Conservation (phyloP, 2,113 vertebrate genomes). For the Cheilinus undulatus region DNA sequence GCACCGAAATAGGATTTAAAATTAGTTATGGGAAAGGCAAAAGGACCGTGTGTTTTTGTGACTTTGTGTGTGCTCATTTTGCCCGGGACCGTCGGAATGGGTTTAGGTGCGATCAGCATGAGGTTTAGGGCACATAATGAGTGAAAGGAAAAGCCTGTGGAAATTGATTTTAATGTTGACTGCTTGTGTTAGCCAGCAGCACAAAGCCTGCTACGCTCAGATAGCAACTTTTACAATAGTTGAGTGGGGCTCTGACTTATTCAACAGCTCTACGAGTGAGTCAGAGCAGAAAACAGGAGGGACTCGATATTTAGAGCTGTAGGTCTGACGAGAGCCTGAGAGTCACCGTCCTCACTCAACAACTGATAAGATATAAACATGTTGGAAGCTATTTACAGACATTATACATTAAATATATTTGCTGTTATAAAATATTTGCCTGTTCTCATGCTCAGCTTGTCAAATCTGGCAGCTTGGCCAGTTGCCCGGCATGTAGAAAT, state of each 20-base stretch:
- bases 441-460: background rate
- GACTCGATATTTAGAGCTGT: slow-evolving; percentile 52
- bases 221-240: slow-evolving; percentile 40
- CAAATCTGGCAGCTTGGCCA: background rate
- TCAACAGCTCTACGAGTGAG: slow-evolving; percentile 26
- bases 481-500: background rate
- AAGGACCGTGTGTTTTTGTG: slow-evolving; percentile 31
- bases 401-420: background rate
- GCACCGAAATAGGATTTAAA: slow-evolving; percentile 51
- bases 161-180: slow-evolving; percentile 74
- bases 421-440: no score
- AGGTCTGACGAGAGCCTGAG: slow-evolving; percentile 16
- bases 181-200: slow-evolving; percentile 50
- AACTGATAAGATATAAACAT: background rate
- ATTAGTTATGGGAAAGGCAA: slow-evolving; percentile 45
- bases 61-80: slow-evolving; percentile 5
- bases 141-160: slow-evolving; percentile 48
- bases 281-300: slow-evolving; percentile 19
- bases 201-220: slow-evolving; percentile 42
- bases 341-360: background rate
- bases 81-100: slow-evolving; percentile 26
- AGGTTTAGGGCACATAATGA: slow-evolving; percentile 50
- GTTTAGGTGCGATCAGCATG: slow-evolving; percentile 54
- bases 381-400: background rate
- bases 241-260: slow-evolving; percentile 22